Base-by-base conservation (phyloP, 92 coral and sea anemone species). In the Pocillopora grandis region DNA sequence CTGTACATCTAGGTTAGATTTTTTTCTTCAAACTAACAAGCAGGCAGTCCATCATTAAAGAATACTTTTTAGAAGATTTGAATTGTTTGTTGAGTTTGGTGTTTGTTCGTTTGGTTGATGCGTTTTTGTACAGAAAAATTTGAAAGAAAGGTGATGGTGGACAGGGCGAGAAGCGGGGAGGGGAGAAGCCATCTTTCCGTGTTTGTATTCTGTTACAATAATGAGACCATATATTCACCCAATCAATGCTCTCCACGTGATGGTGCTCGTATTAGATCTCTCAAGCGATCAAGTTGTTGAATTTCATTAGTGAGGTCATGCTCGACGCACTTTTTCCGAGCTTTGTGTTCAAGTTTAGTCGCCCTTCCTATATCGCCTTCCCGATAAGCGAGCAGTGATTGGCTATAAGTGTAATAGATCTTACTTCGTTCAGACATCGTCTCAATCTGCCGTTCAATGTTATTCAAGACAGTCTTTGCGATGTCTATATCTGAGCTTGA, bases 231-330 rank as follows among this genome's bases (percentile, higher is more conserved):
- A 3, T 42, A 42, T 42, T 3, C 4, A 0, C 52, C 52, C 52
- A 42, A 42, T 42, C 52, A 42, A 42, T 42, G 4, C 52, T 42
- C 4, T 42, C 8, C 52, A 42, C 52, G 36, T 66, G 70, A 13
- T 21, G 36, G 56, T 37, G 75, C 57, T 82, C 67, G 58, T 48
- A 87, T 12, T 20, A 87, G 80, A 14, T 81, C 21, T 76, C 63
- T 76, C 69, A 87, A 68, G 63, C 66, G 66, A 48, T 87, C 84
- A 14, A 87, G 90, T 36, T 80, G 87, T 82, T 68, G 72, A 76
- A 87, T 66, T 77, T 87, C 82, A 55, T 42, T 42, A 20, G 56
- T 15, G 8, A 87, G 65, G 3, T 76, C 0, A 58, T 87, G 78
- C 18, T 2, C 0, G 20, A 75, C 83, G n/a, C 87, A 82, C 66